Evolutionary conservation across 2,113 vertebrate genomes (phyloP).

Genomic region (Cryptoleucopteryx plumbea): DNA sequence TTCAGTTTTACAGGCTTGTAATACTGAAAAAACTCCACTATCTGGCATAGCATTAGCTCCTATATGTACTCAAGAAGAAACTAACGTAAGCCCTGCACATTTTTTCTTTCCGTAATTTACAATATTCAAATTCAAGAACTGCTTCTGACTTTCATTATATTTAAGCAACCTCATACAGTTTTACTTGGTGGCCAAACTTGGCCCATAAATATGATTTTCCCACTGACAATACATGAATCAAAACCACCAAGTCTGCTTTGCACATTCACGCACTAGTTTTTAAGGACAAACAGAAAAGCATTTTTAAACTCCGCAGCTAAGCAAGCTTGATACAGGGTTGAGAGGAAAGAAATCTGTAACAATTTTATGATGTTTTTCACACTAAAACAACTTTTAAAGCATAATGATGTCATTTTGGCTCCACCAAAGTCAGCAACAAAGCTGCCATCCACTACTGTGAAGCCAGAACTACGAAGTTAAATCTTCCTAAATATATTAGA

Average conservation of each 20-base stretch:
- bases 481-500: background rate
- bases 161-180: background rate
- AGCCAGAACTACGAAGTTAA: background rate
- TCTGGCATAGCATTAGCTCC: background rate
- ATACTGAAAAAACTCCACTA: background rate
- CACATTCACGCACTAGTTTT: background rate
- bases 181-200: background rate
- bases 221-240: background rate
- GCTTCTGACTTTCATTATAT: constrained; percentile 8
- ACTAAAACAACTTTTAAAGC: constrained; percentile 11
- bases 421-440: background rate
- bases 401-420: constrained; percentile 33
- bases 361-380: constrained; percentile 26
- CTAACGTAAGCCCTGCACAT: background rate
- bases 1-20: background rate
- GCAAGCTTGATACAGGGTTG: background rate
- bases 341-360: constrained; percentile 4
- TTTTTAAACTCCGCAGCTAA: background rate
- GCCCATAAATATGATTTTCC: background rate
- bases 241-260: background rate
- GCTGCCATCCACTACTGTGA: background rate
- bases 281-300: constrained; percentile 1
- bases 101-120: background rate
- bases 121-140: background rate
- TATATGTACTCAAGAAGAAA: background rate